Conservation (phyloP, 37 sponge, comb jelly and placozoan genomes). For the Halichondria panicea region DNA sequence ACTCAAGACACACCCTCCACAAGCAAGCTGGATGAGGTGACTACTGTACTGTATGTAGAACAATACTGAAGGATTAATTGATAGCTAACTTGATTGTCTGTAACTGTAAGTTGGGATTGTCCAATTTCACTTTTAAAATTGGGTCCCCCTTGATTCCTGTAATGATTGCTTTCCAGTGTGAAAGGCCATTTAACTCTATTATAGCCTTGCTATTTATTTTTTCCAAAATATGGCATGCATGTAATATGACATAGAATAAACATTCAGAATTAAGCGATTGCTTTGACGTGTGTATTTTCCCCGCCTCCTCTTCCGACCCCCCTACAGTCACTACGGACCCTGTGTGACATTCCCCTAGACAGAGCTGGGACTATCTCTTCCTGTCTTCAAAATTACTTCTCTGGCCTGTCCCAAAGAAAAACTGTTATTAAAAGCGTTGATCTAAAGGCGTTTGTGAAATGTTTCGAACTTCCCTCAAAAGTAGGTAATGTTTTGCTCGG, state of each 20-base stretch:
- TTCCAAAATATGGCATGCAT: too few relatives aligned
- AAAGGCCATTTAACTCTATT: too few relatives aligned
- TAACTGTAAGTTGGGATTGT: neutral
- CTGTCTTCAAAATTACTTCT: constrained; percentile 18
- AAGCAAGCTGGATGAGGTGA: neutral
- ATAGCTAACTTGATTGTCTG: neutral
- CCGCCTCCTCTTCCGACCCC: neutral
- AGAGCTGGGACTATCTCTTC: neutral
- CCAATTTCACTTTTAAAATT: too few relatives aligned
- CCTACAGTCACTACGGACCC: constrained; percentile 4
- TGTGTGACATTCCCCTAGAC: constrained; percentile 17
- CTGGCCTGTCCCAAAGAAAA: neutral
- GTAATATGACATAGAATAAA: too few relatives aligned
- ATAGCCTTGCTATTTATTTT: too few relatives aligned
- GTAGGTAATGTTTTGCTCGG: constrained; percentile 10
- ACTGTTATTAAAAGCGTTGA: neutral
- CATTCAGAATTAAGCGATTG: neutral
- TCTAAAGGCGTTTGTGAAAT: neutral
- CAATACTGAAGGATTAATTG: neutral
- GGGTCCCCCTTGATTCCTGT: too few relatives aligned
- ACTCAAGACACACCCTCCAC: neutral
- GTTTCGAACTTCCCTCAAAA: constrained; percentile 32
- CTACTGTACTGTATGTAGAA: neutral
- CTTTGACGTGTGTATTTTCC: neutral
- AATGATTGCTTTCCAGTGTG: too few relatives aligned